Evolutionary conservation across 2,797 vertebrate species (phyloP).

Genomic region (Arnoldichthys spilopterus): DNA sequence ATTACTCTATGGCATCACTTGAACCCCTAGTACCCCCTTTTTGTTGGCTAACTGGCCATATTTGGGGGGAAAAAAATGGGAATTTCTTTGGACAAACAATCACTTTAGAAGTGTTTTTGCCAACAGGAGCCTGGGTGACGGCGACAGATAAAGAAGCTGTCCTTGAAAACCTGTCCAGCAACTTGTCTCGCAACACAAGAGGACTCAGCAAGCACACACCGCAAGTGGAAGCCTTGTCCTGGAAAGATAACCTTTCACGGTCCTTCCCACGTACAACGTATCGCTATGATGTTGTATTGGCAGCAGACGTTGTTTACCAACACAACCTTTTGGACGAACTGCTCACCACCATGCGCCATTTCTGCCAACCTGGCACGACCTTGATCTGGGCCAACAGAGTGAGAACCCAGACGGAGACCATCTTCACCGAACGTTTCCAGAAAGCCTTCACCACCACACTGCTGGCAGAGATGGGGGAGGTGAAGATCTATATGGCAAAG

Average conservation of each 20-base stretch:
- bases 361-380: slow-evolving; percentile 83
- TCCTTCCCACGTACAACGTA: not conserved
- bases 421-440: slow-evolving; percentile 73
- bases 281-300: slow-evolving; percentile 73
- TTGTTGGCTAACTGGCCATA: no score
- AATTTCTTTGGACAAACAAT: not conserved
- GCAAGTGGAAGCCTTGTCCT: slow-evolving; percentile 81
- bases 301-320: slow-evolving; percentile 88
- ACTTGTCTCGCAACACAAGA: slow-evolving; percentile 83
- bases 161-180: slow-evolving; percentile 76
- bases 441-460: slow-evolving; percentile 78
- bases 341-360: slow-evolving; percentile 84
- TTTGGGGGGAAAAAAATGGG: no score
- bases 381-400: slow-evolving; percentile 93
- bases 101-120: not conserved
- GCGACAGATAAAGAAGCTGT: slow-evolving; percentile 74
- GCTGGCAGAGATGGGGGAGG: slow-evolving; percentile 81
- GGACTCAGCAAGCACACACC: slow-evolving; percentile 73
- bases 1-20: no score
- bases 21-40: no score
- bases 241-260: slow-evolving; percentile 73
- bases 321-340: slow-evolving; percentile 82
- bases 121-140: slow-evolving; percentile 83
- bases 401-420: slow-evolving; percentile 79
- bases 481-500: slow-evolving; percentile 83